phyloP scores from a whole-genome alignment of 1,140 invertebrate species.

The Drosophila sp. region DNA sequence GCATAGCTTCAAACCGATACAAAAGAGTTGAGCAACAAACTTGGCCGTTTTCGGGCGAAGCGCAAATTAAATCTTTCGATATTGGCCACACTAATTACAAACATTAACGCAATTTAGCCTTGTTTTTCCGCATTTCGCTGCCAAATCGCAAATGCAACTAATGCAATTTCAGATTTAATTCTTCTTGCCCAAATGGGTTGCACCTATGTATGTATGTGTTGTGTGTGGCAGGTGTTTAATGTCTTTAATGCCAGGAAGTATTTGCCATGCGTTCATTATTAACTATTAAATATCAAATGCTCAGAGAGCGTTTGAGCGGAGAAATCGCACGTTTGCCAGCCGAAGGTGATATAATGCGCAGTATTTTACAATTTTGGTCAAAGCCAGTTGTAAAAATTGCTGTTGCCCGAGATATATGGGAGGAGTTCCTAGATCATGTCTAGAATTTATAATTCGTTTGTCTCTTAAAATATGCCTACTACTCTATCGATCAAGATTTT shows the following conservation, averaged over 20 bases:
- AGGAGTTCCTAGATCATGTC: slow-evolving; percentile 32
- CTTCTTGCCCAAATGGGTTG: slow-evolving; percentile 68
- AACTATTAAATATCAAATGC: slow-evolving; percentile 22
- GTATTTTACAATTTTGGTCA: slow-evolving; percentile 68
- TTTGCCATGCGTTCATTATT: slow-evolving; percentile 67
- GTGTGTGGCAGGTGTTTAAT: slow-evolving; percentile 64
- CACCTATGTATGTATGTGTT: slow-evolving; percentile 50
- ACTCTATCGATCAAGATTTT: not conserved
- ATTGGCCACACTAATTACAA: slow-evolving; percentile 76
- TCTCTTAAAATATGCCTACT: not conserved
- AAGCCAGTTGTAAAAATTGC: slow-evolving; percentile 41
- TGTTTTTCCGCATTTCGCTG: slow-evolving; percentile 39
- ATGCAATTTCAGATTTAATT: slow-evolving; percentile 60
- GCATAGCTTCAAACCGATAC: slow-evolving; percentile 61
- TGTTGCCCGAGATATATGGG: slow-evolving; percentile 26
- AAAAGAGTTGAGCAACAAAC: slow-evolving; percentile 74
- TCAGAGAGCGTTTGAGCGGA: not conserved
- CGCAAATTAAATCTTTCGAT: slow-evolving; percentile 65
- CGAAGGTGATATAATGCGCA: slow-evolving; percentile 56
- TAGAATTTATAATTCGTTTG: slow-evolving; percentile 7
- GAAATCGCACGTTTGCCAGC: not conserved
- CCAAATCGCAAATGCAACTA: slow-evolving; percentile 22
- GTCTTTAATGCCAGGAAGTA: slow-evolving; percentile 66
- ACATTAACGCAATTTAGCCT: slow-evolving; percentile 74
- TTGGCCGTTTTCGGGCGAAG: slow-evolving; percentile 53